Base-by-base conservation (phyloP, 2,888 invertebrate genomes). In the Lysandra bellargus region DNA sequence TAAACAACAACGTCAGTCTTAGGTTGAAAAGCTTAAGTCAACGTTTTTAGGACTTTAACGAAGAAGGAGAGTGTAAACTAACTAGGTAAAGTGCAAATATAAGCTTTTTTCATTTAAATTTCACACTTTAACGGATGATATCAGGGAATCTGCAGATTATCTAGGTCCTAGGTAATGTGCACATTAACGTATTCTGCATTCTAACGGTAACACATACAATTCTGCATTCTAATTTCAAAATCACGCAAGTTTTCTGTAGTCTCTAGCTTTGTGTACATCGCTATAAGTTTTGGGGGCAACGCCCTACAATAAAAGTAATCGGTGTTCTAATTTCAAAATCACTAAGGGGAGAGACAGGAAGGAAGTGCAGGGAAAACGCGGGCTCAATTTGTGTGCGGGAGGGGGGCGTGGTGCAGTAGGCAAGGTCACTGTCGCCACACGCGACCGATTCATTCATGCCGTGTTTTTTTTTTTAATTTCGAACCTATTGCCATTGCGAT, bases 391-490 rank as follows among this genome's bases (percentile, higher is more conserved):
- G 91, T 90, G 89, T 89, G 89, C 87, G 88, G 81, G 57, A 81
- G 83, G 78, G 82, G 81, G 80, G 87, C 85, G 83, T 83, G 83
- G 88, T 86, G 86, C 86, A 86, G 86, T 80, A 80, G 81, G 86
- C 92, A 92, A 92, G 92, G 92, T 92, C 92, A 91, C 89, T 91
- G 91, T 87, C 91, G 91, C 85, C 81, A 83, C 89, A 89, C 89
- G 89, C 88, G 88, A 86, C 87, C 87, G 80, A 82, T 86, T 85
- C 92, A 92, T 92, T 92, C 92, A 92, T 91, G 88, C 80, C 80
- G 74, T 77, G 76, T 76, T 57, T 79, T 86, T 81, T 82, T 81
- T 82, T 81, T 82, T 80, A 78, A 79, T 78, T 78, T 79, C 78
- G 77, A 78, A 80, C 12, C 30, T 53, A 33, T 17, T 73, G 3